A percentile compares a stretch with the other conserved stretches of the same genome.
Conservation (phyloP, 2,797 vertebrate species). For the Rhincodon typus region DNA sequence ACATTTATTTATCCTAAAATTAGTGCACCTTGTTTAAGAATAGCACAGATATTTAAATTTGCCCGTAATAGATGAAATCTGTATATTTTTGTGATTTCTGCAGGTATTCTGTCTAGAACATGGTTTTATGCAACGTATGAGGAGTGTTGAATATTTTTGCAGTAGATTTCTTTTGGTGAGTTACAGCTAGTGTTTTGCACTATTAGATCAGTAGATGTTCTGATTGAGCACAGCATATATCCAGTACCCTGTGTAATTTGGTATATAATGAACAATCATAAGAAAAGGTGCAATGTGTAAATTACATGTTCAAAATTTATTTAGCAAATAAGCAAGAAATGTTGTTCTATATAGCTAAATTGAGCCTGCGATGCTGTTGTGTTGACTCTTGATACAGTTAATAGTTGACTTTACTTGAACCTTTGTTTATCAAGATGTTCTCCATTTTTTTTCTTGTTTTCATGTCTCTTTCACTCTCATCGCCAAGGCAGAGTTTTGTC, state of each 20-base stretch:
- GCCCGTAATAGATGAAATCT: not conserved
- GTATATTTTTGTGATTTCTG: slow-evolving; percentile 12
- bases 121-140: not conserved
- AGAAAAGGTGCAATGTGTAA: not conserved
- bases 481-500: not conserved
- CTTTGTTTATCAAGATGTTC: not conserved
- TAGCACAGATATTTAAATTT: slow-evolving; percentile 8
- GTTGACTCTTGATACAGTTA: not conserved
- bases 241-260: not conserved
- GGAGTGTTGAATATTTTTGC: not conserved
- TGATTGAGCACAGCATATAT: not conserved
- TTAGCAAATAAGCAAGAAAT: not conserved
- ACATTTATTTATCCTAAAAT: slow-evolving; percentile 12
- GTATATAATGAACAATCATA: not conserved
- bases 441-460: slow-evolving; percentile 4
- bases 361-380: not conserved
- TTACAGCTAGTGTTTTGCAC: not conserved
- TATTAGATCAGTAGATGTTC: not conserved
- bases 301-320: not conserved
- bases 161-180: not conserved
- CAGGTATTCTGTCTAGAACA: not conserved
- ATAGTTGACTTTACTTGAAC: not conserved
- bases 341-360: not conserved
- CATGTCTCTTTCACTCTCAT: not conserved
- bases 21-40: not conserved